phyloP scores from a whole-genome alignment of 1,140 invertebrate species.

The Aleiodes sp. region DNA sequence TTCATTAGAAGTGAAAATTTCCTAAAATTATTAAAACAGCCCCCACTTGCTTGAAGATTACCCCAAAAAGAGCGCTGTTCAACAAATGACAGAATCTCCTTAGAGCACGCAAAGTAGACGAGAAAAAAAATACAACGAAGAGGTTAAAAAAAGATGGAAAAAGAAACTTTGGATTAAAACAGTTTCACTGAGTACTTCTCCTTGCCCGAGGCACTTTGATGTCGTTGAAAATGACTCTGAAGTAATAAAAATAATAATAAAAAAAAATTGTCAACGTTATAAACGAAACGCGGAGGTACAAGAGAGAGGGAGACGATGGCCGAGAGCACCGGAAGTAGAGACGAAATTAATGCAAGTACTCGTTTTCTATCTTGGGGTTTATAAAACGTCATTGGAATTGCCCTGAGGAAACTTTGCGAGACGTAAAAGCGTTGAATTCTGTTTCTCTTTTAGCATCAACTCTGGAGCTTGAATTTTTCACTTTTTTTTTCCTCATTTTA shows the following conservation, averaged over 20 bases:
- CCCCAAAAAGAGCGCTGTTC: too few relatives aligned
- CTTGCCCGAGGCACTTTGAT: not conserved
- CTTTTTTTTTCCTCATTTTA: too few relatives aligned
- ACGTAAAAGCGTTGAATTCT: constrained; percentile 15
- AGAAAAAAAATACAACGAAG: too few relatives aligned
- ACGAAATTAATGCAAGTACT: constrained; percentile 24
- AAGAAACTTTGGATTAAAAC: not conserved
- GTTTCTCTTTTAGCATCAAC: not conserved
- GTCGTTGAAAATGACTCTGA: not conserved
- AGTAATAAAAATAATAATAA: constrained; percentile 9
- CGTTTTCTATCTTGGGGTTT: not conserved
- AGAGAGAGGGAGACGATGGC: not conserved
- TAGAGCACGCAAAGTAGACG: too few relatives aligned
- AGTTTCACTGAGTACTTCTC: not conserved
- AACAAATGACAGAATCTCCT: too few relatives aligned
- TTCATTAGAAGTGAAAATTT: too few relatives aligned
- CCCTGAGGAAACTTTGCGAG: constrained; percentile 11
- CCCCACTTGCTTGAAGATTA: too few relatives aligned
- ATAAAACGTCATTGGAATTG: not conserved
- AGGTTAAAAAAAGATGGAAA: not conserved
- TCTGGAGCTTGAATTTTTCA: too few relatives aligned
- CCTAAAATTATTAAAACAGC: too few relatives aligned
- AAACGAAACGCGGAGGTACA: not conserved
- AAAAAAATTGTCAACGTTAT: not conserved
- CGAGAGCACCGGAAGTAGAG: constrained; percentile 8